These are phyloP conservation scores for Tipula vernalis DNA, from an alignment of 2,888 invertebrate species.

Conservation along the genomic window DNA sequence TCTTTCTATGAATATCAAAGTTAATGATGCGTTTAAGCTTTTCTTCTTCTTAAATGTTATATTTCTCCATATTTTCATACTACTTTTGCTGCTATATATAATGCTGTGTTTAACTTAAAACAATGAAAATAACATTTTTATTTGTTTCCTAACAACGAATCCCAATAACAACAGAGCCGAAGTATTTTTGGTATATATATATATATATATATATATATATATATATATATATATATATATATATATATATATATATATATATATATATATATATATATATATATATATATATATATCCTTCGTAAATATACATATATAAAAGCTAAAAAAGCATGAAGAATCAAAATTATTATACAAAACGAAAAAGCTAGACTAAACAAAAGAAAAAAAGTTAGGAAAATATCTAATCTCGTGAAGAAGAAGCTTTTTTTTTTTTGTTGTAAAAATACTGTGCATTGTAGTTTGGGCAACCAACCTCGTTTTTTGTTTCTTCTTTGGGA, in stretches of 20 bases:
- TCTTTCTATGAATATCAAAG: not conserved
- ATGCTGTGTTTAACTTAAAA: not conserved
- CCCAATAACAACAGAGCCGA: not conserved
- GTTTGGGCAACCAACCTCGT: not conserved
- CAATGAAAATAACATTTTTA: not conserved
- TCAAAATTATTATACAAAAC: not conserved
- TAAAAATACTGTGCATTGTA: not conserved
- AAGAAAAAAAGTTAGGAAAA: not conserved
- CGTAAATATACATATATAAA: not conserved
- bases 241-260: no score
- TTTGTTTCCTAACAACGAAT: not conserved
- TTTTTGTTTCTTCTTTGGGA: not conserved
- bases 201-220: no score
- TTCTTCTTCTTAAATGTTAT: not conserved
- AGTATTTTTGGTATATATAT: not conserved
- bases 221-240: no score
- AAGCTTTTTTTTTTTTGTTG: not conserved
- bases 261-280: no score
- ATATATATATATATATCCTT: no score
- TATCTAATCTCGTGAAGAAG: not conserved
- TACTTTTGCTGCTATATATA: not conserved
- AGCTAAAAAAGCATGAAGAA: not conserved
- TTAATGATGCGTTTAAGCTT: slow-evolving; percentile 4
- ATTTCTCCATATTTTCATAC: not conserved
- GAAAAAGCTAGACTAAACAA: not conserved